These are phyloP conservation scores for Didymodactylos carnosus DNA, from an alignment of 2,888 invertebrate species.

Conservation along the genomic window DNA sequence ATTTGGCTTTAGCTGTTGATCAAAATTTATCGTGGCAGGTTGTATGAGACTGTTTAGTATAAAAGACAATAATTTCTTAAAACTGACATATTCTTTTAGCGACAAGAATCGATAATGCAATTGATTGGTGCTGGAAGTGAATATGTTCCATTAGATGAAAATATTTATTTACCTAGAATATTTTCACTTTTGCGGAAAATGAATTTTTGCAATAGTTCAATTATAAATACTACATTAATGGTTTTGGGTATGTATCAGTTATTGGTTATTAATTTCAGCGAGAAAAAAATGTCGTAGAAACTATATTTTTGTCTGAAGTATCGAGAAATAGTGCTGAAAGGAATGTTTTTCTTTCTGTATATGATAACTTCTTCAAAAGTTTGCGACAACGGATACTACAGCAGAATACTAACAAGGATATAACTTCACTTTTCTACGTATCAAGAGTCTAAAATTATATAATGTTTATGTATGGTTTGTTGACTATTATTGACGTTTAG, in stretches of 20 bases:
- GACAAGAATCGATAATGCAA: background rate
- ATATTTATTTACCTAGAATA: background rate
- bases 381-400: no score
- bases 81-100: background rate
- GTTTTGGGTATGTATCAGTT: background rate
- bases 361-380: no score
- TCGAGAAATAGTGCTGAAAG: no score
- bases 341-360: no score
- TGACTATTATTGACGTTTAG: slow-evolving; percentile 32
- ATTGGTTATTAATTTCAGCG: background rate
- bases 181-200: slow-evolving; percentile 9
- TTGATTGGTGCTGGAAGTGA: background rate
- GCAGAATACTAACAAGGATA: no score
- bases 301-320: no score
- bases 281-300: background rate
- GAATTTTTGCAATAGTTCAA: slow-evolving; percentile 9
- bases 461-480: no score
- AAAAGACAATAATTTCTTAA: background rate
- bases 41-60: background rate
- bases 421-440: no score
- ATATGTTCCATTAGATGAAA: background rate
- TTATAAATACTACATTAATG: slow-evolving; percentile 11
- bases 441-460: no score
- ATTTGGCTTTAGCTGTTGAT: background rate
- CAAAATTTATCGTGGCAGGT: background rate